Evolutionary conservation across 64 coral and sea anemone species (phyloP).

Genomic region (Cladopsammia gracilis): DNA sequence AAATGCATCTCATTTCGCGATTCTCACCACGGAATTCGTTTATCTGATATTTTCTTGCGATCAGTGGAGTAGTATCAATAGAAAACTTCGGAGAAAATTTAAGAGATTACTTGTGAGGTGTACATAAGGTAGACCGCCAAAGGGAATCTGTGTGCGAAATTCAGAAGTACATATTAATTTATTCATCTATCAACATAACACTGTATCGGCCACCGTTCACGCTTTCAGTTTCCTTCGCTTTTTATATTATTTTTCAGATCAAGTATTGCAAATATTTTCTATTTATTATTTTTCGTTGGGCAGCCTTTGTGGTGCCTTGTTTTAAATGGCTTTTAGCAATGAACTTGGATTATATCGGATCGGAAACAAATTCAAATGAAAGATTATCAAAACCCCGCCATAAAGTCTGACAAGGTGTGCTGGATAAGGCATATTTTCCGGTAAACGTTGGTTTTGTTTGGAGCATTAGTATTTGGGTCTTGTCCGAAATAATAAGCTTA

Average conservation of each 20-base stretch:
- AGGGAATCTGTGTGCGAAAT: background rate
- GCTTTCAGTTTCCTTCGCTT: no score
- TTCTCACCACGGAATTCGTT: background rate
- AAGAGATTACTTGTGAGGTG: no score
- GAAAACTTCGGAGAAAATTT: no score
- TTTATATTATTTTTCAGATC: background rate
- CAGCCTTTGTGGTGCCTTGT: background rate
- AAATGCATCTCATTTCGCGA: background rate
- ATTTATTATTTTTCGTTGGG: background rate
- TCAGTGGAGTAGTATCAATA: no score
- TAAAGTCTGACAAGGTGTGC: background rate
- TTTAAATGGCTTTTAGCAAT: no score
- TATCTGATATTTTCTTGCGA: no score
- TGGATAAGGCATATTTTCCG: constrained; percentile 27
- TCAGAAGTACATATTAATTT: background rate
- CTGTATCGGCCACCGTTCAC: no score
- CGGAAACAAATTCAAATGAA: constrained; percentile 15
- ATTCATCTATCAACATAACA: background rate
- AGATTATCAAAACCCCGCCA: constrained; percentile 23
- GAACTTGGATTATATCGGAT: background rate
- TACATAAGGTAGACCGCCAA: no score
- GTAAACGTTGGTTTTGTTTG: constrained; percentile 5
- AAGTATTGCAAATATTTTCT: constrained; percentile 8
- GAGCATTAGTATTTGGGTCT: background rate
- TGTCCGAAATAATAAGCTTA: background rate